These are phyloP conservation scores for Drepanosiphum platanoidis DNA, from an alignment of 2,888 invertebrate species.

Conservation along the genomic window DNA sequence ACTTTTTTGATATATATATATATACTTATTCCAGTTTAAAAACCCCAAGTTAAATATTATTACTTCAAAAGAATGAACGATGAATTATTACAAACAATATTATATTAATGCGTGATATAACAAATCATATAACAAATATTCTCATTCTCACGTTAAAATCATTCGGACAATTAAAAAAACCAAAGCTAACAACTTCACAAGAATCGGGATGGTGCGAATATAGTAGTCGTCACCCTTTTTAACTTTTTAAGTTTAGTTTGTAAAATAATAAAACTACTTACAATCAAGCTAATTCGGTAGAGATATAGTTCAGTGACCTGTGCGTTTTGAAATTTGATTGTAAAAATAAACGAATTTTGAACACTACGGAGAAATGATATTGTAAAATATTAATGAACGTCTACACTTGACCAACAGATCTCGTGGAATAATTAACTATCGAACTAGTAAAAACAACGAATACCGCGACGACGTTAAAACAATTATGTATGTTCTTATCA, in stretches of 20 bases:
- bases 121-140: too few relatives aligned
- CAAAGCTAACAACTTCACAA: too few relatives aligned
- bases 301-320: background rate
- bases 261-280: slow-evolving; percentile 11
- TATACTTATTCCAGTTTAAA: too few relatives aligned
- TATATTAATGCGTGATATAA: too few relatives aligned
- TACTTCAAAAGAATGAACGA: too few relatives aligned
- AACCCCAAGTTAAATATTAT: too few relatives aligned
- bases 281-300: background rate
- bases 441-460: background rate
- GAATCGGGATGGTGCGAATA: too few relatives aligned
- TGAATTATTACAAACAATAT: too few relatives aligned
- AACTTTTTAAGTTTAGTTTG: background rate
- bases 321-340: background rate
- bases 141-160: too few relatives aligned
- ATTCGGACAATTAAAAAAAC: too few relatives aligned
- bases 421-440: background rate
- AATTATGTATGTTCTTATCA: slow-evolving; percentile 4
- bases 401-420: background rate
- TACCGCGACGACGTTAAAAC: background rate
- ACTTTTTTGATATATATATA: too few relatives aligned
- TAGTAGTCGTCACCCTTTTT: too few relatives aligned
- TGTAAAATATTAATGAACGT: background rate
- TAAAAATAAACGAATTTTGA: background rate
- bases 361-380: background rate